A percentile compares a stretch with the other conserved stretches of the same genome.
phyloP scores from a whole-genome alignment of 2,888 invertebrate genomes.

The Melanostoma mellinum region DNA sequence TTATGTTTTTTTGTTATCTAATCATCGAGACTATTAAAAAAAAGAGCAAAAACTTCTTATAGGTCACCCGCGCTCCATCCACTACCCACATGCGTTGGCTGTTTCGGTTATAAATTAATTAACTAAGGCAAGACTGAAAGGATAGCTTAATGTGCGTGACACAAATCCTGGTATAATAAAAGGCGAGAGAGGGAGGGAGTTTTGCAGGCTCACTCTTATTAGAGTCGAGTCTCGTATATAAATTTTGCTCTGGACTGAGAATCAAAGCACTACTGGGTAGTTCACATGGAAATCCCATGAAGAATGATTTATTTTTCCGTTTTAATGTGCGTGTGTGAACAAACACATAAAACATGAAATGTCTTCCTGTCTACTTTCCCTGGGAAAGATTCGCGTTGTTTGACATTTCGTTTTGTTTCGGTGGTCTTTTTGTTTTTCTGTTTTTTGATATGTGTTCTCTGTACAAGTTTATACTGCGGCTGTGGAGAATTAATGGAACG shows the following conservation, averaged over 20 bases:
- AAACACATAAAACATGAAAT: constrained; percentile 37
- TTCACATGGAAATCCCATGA: constrained; percentile 23
- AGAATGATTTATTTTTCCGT: constrained; percentile 36
- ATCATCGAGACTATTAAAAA: no score
- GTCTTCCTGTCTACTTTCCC: constrained; percentile 43
- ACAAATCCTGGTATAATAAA: constrained; percentile 1
- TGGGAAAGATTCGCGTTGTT: constrained; percentile 38
- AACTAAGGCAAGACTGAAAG: constrained; percentile 1
- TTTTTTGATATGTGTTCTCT: background rate
- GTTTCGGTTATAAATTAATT: constrained; percentile 14
- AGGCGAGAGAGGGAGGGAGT: no score
- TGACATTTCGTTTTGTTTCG: constrained; percentile 27
- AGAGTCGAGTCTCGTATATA: background rate
- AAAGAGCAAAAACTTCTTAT: no score
- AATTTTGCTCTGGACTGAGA: constrained; percentile 28
- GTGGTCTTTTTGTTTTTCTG: background rate
- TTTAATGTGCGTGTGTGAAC: constrained; percentile 41
- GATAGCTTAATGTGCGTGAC: constrained; percentile 46
- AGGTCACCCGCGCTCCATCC: no score
- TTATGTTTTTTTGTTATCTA: no score
- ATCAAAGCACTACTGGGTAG: background rate
- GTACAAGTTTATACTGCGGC: background rate
- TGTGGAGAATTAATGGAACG: constrained; percentile 42
- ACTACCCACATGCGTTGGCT: no score
- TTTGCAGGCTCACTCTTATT: no score